Evolutionary conservation across 2,888 invertebrate species (phyloP).

Genomic region (Dolichopus griseipennis): DNA sequence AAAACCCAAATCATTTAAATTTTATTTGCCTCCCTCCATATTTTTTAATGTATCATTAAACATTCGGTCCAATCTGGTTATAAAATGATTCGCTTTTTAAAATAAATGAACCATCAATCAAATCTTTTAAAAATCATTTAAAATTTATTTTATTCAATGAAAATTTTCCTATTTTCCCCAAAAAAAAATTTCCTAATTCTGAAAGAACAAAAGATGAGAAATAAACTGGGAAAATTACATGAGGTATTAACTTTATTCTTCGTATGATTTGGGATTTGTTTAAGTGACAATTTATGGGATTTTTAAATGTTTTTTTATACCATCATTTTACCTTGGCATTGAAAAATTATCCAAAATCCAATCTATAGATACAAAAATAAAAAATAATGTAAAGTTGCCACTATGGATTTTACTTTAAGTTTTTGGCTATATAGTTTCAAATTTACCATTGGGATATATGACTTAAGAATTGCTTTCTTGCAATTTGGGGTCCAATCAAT

Average conservation of each 20-base stretch:
- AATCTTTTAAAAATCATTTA: not conserved
- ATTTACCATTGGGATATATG: not conserved
- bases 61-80: not conserved
- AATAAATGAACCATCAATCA: not conserved
- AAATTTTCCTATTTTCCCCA: too few relatives aligned
- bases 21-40: not conserved
- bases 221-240: not conserved
- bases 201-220: too few relatives aligned
- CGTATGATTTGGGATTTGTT: not conserved
- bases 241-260: too few relatives aligned
- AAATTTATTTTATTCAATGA: too few relatives aligned
- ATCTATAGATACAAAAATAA: too few relatives aligned
- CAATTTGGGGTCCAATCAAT: too few relatives aligned
- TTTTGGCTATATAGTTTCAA: not conserved
- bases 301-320: not conserved
- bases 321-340: not conserved
- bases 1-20: not conserved
- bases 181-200: too few relatives aligned
- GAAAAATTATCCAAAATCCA: not conserved
- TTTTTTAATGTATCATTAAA: not conserved
- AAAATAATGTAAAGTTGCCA: not conserved
- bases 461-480: not conserved
- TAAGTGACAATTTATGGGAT: not conserved
- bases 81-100: not conserved
- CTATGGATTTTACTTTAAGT: not conserved